phyloP scores from a whole-genome alignment of 2,797 vertebrate genomes.

The Chaenodraco wilsoni region DNA sequence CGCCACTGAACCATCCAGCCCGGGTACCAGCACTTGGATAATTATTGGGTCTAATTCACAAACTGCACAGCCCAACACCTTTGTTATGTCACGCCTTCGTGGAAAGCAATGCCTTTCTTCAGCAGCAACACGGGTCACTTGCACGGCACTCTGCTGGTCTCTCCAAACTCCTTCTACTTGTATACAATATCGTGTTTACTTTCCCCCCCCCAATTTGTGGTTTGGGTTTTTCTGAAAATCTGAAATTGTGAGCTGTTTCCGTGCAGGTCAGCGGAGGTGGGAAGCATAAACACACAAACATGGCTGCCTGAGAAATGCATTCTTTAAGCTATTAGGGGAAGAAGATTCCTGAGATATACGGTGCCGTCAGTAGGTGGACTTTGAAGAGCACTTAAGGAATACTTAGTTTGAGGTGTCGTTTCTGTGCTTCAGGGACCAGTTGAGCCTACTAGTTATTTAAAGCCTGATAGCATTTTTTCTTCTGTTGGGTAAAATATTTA shows the following conservation, averaged over 20 bases:
- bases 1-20: conserved; percentile 82
- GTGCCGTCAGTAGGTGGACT: conserved; percentile 46
- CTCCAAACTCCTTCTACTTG: conserved; percentile 40
- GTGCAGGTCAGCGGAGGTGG: conserved; percentile 74
- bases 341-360: conserved; percentile 50
- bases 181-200: conserved; percentile 59
- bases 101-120: conserved; percentile 73
- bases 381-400: conserved; percentile 48
- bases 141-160: conserved; percentile 62
- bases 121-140: conserved; percentile 65
- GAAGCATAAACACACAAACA: conserved; percentile 65
- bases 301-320: conserved; percentile 67
- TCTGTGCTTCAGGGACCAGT: neutral
- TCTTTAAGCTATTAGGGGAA: conserved; percentile 55
- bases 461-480: too few relatives aligned
- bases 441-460: neutral
- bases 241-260: conserved; percentile 57
- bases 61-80: conserved; percentile 63
- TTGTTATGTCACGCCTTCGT: conserved; percentile 73
- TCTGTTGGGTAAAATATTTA: too few relatives aligned
- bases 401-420: neutral
- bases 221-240: conserved; percentile 49
- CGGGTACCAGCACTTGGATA: conserved; percentile 83
- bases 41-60: conserved; percentile 81
- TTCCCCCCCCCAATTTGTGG: conserved; percentile 13